These are phyloP conservation scores for Oncorhynchus tshawytscha DNA, from an alignment of 2,113 vertebrate genomes.

Conservation along the genomic window DNA sequence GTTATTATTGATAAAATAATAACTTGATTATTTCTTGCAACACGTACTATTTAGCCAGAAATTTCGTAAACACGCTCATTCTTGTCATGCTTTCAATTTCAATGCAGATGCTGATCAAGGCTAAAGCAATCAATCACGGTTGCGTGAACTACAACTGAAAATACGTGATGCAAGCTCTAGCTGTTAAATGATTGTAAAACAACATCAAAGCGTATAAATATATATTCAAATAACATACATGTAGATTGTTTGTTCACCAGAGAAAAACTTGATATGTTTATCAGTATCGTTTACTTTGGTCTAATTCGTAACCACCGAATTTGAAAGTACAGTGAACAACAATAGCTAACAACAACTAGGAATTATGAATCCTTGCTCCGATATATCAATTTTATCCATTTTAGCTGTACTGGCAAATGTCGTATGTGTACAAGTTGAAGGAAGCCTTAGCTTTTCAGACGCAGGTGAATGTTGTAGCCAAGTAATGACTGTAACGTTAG, in stretches of 20 bases:
- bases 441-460: constrained; percentile 5
- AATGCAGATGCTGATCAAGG: too few species aligned
- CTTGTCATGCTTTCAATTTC: too few species aligned
- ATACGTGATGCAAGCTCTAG: too few species aligned
- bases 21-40: too few species aligned
- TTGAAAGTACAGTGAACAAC: constrained; percentile 32
- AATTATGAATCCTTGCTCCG: too few species aligned
- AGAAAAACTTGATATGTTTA: neutral
- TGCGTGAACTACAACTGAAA: too few species aligned
- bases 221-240: neutral
- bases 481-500: neutral
- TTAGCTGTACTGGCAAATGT: neutral
- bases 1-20: too few species aligned
- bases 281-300: constrained; percentile 18
- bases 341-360: neutral
- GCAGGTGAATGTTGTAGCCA: constrained; percentile 29
- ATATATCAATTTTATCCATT: neutral
- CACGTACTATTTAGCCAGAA: too few species aligned
- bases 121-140: too few species aligned
- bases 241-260: constrained; percentile 20
- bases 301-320: constrained; percentile 30
- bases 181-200: too few species aligned
- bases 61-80: too few species aligned
- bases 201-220: too few species aligned
- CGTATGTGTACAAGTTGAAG: neutral